Conservation (phyloP, 2,888 invertebrate species). For the Chironomus tentans region DNA sequence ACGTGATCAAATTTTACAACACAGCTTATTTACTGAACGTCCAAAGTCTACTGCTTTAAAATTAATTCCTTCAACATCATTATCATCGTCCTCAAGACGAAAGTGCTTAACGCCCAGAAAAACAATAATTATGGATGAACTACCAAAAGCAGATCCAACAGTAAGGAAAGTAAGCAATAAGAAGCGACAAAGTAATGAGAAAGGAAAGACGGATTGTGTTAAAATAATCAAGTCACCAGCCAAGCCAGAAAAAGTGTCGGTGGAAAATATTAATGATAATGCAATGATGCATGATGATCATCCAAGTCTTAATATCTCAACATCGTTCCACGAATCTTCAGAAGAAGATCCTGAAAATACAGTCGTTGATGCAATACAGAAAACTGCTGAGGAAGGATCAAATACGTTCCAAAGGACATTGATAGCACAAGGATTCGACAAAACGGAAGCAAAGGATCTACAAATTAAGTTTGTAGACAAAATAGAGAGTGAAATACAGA, state of each 20-base stretch:
- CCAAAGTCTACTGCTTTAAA: neutral
- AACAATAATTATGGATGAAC: conserved; percentile 12
- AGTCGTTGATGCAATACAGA: neutral
- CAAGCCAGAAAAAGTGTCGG: neutral
- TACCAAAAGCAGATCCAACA: neutral
- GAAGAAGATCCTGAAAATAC: neutral
- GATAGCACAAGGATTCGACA: neutral
- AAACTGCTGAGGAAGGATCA: neutral
- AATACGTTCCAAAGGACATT: neutral
- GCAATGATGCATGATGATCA: conserved; percentile 1
- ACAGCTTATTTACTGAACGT: neutral
- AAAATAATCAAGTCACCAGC: neutral
- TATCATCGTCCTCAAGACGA: neutral
- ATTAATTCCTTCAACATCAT: conserved; percentile 1
- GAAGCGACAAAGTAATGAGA: neutral
- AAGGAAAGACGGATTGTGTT: no score
- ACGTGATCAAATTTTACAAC: neutral
- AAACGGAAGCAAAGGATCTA: neutral
- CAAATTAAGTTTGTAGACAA: neutral
- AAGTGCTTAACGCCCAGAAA: conserved; percentile 12
- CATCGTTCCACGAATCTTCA: neutral
- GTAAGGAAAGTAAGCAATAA: neutral
- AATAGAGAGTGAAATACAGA: neutral
- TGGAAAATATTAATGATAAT: conserved; percentile 7
- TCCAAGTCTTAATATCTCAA: neutral